Percentiles rank a stretch among this genome's conserved stretches.
Evolutionary conservation across 1,140 invertebrate species (phyloP).

Genomic region (Orchesella cincta): DNA sequence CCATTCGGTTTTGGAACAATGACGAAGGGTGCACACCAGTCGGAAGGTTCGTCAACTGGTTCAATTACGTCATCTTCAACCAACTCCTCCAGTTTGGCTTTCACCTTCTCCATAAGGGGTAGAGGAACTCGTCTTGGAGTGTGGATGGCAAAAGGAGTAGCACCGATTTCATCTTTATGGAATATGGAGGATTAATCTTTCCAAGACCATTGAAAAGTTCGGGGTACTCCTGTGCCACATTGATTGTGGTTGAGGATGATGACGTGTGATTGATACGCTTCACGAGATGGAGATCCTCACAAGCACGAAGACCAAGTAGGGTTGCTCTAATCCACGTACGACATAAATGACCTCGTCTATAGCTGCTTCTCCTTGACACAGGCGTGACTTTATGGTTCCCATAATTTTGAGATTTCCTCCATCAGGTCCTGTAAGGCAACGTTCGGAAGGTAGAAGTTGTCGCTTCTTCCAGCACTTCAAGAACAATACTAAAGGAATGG

Average conservation of each 20-base stretch:
- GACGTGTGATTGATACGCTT: neutral
- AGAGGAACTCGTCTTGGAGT: constrained; percentile 38
- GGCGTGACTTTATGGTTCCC: neutral
- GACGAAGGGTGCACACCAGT: constrained; percentile 42
- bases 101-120: constrained; percentile 33
- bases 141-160: constrained; percentile 26
- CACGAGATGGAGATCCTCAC: neutral
- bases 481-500: neutral
- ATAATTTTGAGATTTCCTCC: neutral
- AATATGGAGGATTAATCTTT: constrained; percentile 1
- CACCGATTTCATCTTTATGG: constrained; percentile 35
- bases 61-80: constrained; percentile 51
- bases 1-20: neutral
- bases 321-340: neutral
- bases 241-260: neutral
- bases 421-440: neutral
- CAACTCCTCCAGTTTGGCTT: constrained; percentile 46
- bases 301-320: neutral
- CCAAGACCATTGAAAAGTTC: constrained; percentile 36
- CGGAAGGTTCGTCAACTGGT: constrained; percentile 52
- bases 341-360: constrained; percentile 26
- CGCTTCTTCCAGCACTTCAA: neutral
- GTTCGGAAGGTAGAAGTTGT: neutral
- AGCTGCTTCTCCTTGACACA: neutral
- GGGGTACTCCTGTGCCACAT: constrained; percentile 34